These are phyloP conservation scores for Megalurothrips usitatus DNA, from an alignment of 2,888 invertebrate species.

Conservation along the genomic window DNA sequence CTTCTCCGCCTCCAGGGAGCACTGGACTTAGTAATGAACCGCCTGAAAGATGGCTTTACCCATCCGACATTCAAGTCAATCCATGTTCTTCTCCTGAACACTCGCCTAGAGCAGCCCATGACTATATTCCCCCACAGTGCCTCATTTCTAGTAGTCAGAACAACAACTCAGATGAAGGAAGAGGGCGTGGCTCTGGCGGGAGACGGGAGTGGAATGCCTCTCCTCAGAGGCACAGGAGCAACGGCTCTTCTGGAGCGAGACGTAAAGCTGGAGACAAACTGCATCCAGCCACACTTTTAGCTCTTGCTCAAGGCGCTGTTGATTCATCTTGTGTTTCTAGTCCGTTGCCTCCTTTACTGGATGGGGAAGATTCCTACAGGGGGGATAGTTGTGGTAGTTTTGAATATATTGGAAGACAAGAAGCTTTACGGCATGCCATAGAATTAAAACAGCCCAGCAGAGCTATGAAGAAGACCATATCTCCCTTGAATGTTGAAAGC, in stretches of 20 bases:
- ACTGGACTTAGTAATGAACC: slow-evolving; percentile 38
- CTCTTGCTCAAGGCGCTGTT: slow-evolving; percentile 44
- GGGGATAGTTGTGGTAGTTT: slow-evolving; percentile 62
- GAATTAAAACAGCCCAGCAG: background rate
- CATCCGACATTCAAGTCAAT: slow-evolving; percentile 58
- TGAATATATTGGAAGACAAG: slow-evolving; percentile 47
- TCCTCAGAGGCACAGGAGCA: slow-evolving; percentile 31
- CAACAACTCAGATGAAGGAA: slow-evolving; percentile 34
- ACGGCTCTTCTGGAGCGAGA: slow-evolving; percentile 36
- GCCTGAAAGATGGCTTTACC: slow-evolving; percentile 56
- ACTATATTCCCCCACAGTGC: slow-evolving; percentile 52
- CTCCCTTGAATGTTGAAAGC: slow-evolving; percentile 4
- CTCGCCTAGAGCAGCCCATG: slow-evolving; percentile 50
- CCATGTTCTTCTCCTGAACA: slow-evolving; percentile 47
- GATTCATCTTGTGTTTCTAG: slow-evolving; percentile 50
- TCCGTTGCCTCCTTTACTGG: slow-evolving; percentile 38
- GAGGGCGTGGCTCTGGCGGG: slow-evolving; percentile 28
- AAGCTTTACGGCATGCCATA: background rate
- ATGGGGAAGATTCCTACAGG: slow-evolving; percentile 54
- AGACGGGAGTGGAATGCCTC: slow-evolving; percentile 33
- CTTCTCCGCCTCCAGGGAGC: slow-evolving; percentile 49
- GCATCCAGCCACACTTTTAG: slow-evolving; percentile 57
- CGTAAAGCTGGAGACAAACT: slow-evolving; percentile 43
- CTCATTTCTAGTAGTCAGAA: slow-evolving; percentile 42
- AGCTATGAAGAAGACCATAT: background rate